These are phyloP conservation scores for Callaeas wilsoni DNA, from an alignment of 2,113 vertebrate genomes.

Conservation along the genomic window DNA sequence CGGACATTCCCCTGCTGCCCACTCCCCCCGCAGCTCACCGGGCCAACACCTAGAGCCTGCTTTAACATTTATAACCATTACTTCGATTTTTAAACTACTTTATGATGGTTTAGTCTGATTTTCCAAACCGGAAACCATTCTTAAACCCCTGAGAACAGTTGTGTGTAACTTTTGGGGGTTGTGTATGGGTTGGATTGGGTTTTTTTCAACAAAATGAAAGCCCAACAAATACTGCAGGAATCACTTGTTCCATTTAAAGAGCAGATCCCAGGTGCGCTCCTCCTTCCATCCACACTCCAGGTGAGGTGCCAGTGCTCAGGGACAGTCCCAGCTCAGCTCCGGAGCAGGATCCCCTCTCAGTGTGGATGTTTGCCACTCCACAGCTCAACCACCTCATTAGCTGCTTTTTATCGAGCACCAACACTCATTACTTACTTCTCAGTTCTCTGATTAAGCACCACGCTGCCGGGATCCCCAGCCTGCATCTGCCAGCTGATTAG, in stretches of 20 bases:
- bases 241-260: not conserved
- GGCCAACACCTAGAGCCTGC: not conserved
- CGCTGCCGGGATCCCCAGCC: slow-evolving; percentile 22
- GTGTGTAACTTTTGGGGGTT: not conserved
- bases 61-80: not conserved
- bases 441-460: slow-evolving; percentile 53
- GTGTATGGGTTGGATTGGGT: not conserved
- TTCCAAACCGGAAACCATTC: not conserved
- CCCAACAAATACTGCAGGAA: not conserved
- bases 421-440: slow-evolving; percentile 5
- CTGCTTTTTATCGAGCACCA: slow-evolving; percentile 36
- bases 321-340: slow-evolving; percentile 12
- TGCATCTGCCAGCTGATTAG: slow-evolving; percentile 21
- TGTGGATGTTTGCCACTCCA: slow-evolving; percentile 56
- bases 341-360: slow-evolving; percentile 24
- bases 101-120: not conserved
- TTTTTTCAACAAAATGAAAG: slow-evolving; percentile 12
- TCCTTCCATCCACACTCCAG: not conserved
- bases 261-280: not conserved
- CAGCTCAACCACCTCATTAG: slow-evolving; percentile 66
- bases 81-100: not conserved
- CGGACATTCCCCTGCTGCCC: not conserved
- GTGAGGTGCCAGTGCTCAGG: not conserved
- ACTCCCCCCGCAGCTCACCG: not conserved
- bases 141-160: not conserved